Percentiles rank a stretch among this genome's conserved stretches.
Conservation (phyloP, 2,113 vertebrate species). For the Leptobrachium leishanense region DNA sequence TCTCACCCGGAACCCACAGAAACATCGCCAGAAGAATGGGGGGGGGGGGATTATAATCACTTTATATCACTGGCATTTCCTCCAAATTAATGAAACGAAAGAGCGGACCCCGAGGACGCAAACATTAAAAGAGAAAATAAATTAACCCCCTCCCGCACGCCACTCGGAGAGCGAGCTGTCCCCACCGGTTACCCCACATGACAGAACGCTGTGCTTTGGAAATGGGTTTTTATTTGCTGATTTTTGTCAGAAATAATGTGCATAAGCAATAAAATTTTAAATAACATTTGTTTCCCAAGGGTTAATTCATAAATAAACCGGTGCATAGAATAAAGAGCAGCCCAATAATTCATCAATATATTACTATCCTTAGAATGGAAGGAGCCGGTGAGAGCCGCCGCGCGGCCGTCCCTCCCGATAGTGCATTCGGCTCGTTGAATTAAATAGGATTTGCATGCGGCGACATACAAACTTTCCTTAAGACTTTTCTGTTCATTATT, state of each 20-base stretch:
- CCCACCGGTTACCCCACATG: background rate
- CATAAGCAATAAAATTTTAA: constrained; percentile 56
- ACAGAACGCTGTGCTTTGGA: constrained; percentile 45
- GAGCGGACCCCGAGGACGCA: no score
- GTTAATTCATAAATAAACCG: constrained; percentile 69
- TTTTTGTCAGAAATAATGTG: constrained; percentile 52
- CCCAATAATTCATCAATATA: constrained; percentile 71
- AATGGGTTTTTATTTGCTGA: background rate
- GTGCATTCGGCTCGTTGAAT: constrained; percentile 79
- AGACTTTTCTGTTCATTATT: constrained; percentile 70
- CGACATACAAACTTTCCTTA: constrained; percentile 90
- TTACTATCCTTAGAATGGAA: constrained; percentile 56
- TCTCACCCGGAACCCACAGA: constrained; percentile 15
- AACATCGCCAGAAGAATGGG: background rate
- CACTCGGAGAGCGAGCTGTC: no score
- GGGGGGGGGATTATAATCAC: no score
- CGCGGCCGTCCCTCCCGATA: constrained; percentile 56
- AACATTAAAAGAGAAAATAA: no score
- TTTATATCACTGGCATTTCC: constrained; percentile 9
- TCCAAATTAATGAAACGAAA: no score
- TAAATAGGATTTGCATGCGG: constrained; percentile 89
- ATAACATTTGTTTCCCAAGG: constrained; percentile 56
- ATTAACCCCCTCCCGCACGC: no score
- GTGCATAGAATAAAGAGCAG: constrained; percentile 87
- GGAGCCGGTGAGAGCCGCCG: no score